These are phyloP conservation scores for Erpobdella octoculata DNA, from an alignment of 2,888 invertebrate genomes.

Conservation along the genomic window DNA sequence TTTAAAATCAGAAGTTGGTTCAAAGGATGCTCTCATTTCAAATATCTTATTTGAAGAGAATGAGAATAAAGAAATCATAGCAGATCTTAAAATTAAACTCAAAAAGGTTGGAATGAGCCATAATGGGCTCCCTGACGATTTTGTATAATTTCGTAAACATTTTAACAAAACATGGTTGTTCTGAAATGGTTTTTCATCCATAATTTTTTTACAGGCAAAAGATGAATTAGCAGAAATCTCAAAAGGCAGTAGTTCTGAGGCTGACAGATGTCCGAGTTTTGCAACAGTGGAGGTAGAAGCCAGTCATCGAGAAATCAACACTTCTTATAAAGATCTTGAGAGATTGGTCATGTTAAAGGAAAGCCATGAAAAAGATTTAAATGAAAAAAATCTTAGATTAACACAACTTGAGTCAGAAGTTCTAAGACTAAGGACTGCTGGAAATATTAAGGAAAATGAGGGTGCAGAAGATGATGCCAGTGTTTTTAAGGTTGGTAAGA, in stretches of 20 bases:
- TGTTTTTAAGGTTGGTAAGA: conserved; percentile 8
- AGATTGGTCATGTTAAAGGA: not conserved
- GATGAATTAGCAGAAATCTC: not conserved
- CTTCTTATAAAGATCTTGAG: not conserved
- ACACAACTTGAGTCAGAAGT: not conserved
- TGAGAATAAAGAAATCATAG: conserved; percentile 35
- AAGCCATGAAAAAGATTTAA: not conserved
- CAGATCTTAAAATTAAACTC: conserved; percentile 27
- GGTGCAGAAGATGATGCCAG: not conserved
- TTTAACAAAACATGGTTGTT: not conserved
- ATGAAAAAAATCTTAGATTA: not conserved
- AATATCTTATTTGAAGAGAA: conserved; percentile 44
- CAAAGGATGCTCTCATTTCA: conserved; percentile 45
- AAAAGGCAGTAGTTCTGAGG: not conserved
- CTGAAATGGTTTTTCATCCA: not conserved
- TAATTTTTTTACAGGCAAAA: not conserved
- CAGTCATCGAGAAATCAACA: not conserved
- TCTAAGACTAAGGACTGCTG: not conserved
- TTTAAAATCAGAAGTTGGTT: conserved; percentile 44
- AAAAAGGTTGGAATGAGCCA: conserved; percentile 30
- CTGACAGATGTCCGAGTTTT: not conserved
- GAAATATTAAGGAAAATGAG: not conserved
- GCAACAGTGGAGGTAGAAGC: not conserved
- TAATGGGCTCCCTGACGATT: not conserved
- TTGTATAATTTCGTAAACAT: not conserved